phyloP scores from a whole-genome alignment of 1,140 invertebrate species.

The Linepithema humile region DNA sequence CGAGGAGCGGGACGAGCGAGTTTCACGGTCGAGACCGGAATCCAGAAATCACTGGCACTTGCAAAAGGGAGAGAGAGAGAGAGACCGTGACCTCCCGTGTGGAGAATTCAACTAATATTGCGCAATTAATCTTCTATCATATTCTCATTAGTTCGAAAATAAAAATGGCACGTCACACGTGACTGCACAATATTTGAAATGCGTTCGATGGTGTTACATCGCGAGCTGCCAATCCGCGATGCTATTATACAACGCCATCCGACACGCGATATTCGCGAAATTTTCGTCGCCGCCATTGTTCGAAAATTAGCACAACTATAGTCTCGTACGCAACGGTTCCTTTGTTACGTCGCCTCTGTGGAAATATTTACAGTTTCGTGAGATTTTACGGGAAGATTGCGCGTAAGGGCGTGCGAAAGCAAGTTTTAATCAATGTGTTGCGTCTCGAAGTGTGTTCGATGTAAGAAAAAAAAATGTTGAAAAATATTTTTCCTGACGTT shows the following conservation, averaged over 20 bases:
- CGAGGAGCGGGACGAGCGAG: constrained; percentile 52
- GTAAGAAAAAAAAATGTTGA: neutral
- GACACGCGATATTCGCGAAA: constrained; percentile 26
- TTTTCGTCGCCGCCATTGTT: neutral
- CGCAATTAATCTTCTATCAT: neutral
- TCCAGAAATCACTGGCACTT: constrained; percentile 19
- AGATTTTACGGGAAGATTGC: neutral
- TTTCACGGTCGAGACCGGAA: constrained; percentile 68
- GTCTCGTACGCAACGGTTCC: neutral
- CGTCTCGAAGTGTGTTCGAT: neutral
- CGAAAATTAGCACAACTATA: constrained; percentile 12
- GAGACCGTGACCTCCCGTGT: neutral
- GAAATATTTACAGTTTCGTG: neutral
- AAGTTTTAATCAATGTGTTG: neutral
- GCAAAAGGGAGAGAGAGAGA: neutral
- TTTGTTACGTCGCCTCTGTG: neutral
- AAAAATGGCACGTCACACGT: neutral
- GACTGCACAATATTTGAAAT: neutral
- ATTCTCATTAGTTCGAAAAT: neutral
- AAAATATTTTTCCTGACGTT: constrained; percentile 4
- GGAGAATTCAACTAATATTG: neutral
- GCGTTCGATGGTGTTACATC: neutral
- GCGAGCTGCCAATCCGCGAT: neutral
- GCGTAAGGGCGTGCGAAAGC: neutral
- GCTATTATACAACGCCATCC: too few relatives aligned